Evolutionary conservation across 2,888 invertebrate genomes (phyloP), one percentile per base, ranked within the genome.

Genomic region (Frankliniella fusca): DNA sequence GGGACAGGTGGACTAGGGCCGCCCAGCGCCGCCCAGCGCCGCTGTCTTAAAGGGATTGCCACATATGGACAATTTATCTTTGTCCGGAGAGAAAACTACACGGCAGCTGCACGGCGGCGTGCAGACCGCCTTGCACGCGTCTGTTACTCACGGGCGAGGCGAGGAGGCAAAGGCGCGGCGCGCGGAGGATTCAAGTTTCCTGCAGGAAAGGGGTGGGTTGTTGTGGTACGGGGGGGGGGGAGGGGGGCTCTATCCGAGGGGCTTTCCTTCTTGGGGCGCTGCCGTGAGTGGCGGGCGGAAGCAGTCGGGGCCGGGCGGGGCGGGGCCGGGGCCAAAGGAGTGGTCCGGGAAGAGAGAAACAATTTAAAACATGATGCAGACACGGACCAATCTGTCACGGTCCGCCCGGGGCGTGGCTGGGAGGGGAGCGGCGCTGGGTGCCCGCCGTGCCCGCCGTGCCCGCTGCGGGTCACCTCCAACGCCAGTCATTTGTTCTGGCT

Each of bases 311-410:
- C 70, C 8, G 5, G n/a, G 70, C 27, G 27, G 70, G 27, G 70
- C 70, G 0, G 20, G 15, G 54, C 15, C 70, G 0, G 20, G 15
- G 54, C 15, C 54, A 0, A 54, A 20, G 70, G 12, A 27, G 27
- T 61, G 61, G 70, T 12, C 70, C 11, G 27, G 27, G 70, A 23
- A 27, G 27, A 76, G 54, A 20, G 70, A 76, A 76, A 76, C 70
- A 76, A 76, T 76, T 76, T 76, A 76, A 76, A 76, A 76, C 70
- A 76, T 27, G 70, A 76, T 76, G 27, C 70, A 76, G 70, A 27
- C 70, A 76, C 70, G 70, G 70, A 23, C 23, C 70, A 76, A 76
- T 76, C 70, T 10, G 70, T 76, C 70, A 76, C 23, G 70, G 38
- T 38, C 38, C 38, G 38, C 38, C 5, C 38, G 38, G 38, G 38